Evolutionary conservation across 2,113 vertebrate genomes (phyloP), one percentile per base, ranked within the genome.

Genomic region (Perca flavescens): DNA sequence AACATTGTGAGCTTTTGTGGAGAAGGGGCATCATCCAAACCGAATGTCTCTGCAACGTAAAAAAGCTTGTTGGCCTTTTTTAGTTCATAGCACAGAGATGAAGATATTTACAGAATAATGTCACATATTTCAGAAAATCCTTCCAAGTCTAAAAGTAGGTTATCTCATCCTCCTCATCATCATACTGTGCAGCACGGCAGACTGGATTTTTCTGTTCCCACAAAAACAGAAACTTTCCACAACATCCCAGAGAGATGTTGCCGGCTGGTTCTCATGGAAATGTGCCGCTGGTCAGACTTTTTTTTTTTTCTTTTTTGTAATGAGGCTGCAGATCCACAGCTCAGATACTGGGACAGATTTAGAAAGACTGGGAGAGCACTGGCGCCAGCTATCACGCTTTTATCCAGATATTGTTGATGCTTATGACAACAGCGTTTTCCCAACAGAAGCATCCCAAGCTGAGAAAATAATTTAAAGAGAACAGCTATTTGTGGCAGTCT

Each of bases 141-240:
- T 77, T 8, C 13, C 54, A 15, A 34, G 57, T 53, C 53, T 49
- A 49, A 22, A 67, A 25, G 43, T 34, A 57, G 52, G 28, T 31
- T n/a, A 66, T n/a, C 47, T 57, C 36, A 70, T 56, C 56, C 19
- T 57, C 65, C 6, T 19, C 52, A 14, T 75, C 3, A 1, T 46
- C 52, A 25, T 22, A 11, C 10, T 17, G 71, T 12, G 1, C 54
- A 62, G 43, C 13, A 70, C 15, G 0, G 62, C 43, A 53, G 49
- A 22, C 57, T 58, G 74, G 56, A 70, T 85, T 76, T 90, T 93
- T 89, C 90, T 88, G 14, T 92, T 93, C 92, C 88, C 89, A 91
- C 83, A 71, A 28, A 28, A 80, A 8, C 2, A 12, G 49, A 75
- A 85, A 82, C 31, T 89, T 92, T 89, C 81, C 92, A 90, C 77